phyloP scores from a whole-genome alignment of 2,888 invertebrate genomes.

The Ecdyonurus torrentis region DNA sequence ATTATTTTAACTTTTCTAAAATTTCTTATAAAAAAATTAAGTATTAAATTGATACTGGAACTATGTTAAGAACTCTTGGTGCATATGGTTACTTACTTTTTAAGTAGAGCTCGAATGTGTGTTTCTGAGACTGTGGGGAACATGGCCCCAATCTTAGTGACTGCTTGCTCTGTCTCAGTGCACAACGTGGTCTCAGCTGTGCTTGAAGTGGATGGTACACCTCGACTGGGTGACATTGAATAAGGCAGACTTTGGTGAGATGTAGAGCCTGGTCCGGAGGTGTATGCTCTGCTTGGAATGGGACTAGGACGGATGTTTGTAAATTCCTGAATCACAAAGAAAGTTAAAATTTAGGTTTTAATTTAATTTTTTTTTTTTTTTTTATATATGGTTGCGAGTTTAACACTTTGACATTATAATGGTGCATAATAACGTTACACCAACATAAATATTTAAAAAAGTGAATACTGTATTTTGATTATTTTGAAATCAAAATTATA shows the following conservation, averaged over 20 bases:
- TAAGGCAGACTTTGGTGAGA: not conserved
- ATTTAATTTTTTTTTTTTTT: too few relatives aligned
- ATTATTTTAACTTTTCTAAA: not conserved
- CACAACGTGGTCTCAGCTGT: constrained; percentile 39
- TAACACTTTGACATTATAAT: too few relatives aligned
- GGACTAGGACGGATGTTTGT: constrained; percentile 29
- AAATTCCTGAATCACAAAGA: too few relatives aligned
- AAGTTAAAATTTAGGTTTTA: too few relatives aligned
- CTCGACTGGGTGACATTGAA: not conserved
- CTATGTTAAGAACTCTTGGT: not conserved
- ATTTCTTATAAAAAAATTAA: not conserved
- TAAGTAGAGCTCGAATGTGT: constrained; percentile 68
- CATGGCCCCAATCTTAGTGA: constrained; percentile 67
- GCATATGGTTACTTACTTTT: constrained; percentile 51
- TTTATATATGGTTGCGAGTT: too few relatives aligned
- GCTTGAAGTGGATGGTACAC: not conserved
- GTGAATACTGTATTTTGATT: not conserved
- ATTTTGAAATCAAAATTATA: too few relatives aligned
- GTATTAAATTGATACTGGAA: not conserved
- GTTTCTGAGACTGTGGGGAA: constrained; percentile 83
- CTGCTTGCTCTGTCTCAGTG: constrained; percentile 52
- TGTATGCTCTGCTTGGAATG: constrained; percentile 29
- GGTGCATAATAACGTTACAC: too few relatives aligned
- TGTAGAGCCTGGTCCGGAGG: constrained; percentile 19
- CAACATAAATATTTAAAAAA: not conserved